Conservation (phyloP, 2,113 vertebrate genomes). For the Natator depressus region DNA sequence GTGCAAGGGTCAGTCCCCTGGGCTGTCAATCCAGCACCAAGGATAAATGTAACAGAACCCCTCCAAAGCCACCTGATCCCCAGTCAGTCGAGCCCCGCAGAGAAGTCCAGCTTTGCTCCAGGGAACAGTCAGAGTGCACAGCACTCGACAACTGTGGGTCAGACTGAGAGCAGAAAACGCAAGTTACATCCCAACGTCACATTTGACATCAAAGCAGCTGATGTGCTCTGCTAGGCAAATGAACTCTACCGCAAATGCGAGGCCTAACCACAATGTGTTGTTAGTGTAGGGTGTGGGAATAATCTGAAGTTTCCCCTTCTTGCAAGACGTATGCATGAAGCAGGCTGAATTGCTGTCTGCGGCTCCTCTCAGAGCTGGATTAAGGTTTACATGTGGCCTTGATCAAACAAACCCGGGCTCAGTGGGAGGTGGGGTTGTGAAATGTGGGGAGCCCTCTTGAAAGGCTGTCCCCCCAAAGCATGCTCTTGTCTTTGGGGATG, state of each 20-base stretch:
- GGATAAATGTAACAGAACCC: neutral
- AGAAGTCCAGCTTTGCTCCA: fast-evolving
- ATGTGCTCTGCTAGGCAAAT: neutral
- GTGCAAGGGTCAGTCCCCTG: neutral
- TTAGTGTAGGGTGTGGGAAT: neutral
- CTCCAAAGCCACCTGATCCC: neutral
- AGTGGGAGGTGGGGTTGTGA: neutral
- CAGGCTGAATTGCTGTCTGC: fast-evolving
- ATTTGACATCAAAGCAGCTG: neutral
- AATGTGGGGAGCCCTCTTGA: neutral
- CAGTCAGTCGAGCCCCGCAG: neutral
- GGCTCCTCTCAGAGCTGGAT: neutral
- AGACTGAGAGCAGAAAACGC: neutral
- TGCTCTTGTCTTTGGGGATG: neutral
- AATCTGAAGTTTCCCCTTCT: neutral
- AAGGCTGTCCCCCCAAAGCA: neutral
- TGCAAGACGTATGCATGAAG: fast-evolving
- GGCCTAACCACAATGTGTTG: slow-evolving; percentile 2
- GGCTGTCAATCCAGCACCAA: neutral
- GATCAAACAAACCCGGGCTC: neutral
- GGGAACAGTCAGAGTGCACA: fast-evolving
- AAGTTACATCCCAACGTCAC: neutral
- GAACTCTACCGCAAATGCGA: slow-evolving; percentile 38
- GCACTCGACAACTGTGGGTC: neutral
- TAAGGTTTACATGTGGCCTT: neutral